These are phyloP conservation scores for Nyctalus aviator DNA, from an alignment of 2,797 vertebrate species.

Conservation along the genomic window DNA sequence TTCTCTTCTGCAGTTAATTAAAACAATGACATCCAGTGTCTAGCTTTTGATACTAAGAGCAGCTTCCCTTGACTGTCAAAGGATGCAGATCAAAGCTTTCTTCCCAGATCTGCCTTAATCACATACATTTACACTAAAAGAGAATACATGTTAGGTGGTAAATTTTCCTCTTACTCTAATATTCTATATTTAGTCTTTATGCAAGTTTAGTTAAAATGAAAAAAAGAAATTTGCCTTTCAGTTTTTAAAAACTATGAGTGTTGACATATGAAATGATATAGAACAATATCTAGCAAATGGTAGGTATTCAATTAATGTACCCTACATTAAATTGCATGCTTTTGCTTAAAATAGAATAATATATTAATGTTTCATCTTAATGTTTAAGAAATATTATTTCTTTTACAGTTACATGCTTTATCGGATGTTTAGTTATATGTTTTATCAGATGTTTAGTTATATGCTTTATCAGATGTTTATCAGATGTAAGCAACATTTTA, in stretches of 20 bases:
- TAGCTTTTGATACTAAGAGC: constrained; percentile 68
- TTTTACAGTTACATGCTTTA: constrained; percentile 30
- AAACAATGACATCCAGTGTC: constrained; percentile 57
- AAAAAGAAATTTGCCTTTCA: constrained; percentile 32
- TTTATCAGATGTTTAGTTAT: constrained; percentile 58
- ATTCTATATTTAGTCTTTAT: constrained; percentile 64
- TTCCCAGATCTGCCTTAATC: constrained; percentile 29
- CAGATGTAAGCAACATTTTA: constrained; percentile 66
- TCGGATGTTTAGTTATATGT: constrained; percentile 48
- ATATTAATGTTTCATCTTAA: constrained; percentile 57
- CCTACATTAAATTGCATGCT: constrained; percentile 2
- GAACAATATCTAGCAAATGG: background rate
- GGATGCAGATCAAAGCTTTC: constrained; percentile 42
- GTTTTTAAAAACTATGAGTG: constrained; percentile 19
- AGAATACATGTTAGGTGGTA: constrained; percentile 18
- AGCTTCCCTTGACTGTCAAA: constrained; percentile 67
- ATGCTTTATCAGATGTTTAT: constrained; percentile 56
- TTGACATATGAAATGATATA: background rate
- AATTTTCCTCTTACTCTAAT: constrained; percentile 50
- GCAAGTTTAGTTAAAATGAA: constrained; percentile 30
- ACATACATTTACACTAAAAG: constrained; percentile 56
- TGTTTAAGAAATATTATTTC: constrained; percentile 70
- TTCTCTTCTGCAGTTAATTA: constrained; percentile 30
- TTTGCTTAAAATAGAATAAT: background rate
- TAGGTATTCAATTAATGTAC: background rate